Evolutionary conservation across 2,888 invertebrate genomes (phyloP).

Genomic region (Leucoma salicis): DNA sequence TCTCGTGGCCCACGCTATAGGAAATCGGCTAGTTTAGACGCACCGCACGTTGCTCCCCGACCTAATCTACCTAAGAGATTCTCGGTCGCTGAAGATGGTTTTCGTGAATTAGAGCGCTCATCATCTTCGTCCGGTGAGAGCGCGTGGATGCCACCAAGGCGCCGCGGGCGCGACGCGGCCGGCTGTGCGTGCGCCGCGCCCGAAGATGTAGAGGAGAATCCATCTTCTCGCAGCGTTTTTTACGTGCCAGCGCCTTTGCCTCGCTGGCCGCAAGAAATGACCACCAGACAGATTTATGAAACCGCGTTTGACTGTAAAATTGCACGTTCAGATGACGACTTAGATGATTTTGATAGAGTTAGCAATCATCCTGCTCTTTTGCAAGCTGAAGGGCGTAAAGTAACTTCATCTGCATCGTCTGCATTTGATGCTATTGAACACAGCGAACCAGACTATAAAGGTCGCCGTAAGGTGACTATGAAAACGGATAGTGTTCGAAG

Average conservation of each 20-base stretch:
- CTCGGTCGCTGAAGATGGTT: slow-evolving; percentile 87
- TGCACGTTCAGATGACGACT: slow-evolving; percentile 89
- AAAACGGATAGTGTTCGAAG: slow-evolving; percentile 80
- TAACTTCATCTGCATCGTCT: slow-evolving; percentile 75
- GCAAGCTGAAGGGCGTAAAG: slow-evolving; percentile 77
- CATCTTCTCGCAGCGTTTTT: slow-evolving; percentile 85
- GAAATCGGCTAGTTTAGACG: slow-evolving; percentile 88
- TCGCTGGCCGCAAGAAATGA: slow-evolving; percentile 84
- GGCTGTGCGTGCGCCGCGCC: slow-evolving; percentile 88
- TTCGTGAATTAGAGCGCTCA: slow-evolving; percentile 79
- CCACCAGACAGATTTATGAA: slow-evolving; percentile 90
- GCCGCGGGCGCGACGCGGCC: slow-evolving; percentile 84
- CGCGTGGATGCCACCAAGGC: slow-evolving; percentile 88
- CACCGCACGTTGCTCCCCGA: slow-evolving; percentile 85
- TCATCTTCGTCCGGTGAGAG: slow-evolving; percentile 82
- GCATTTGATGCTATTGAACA: slow-evolving; percentile 77
- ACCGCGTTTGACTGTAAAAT: slow-evolving; percentile 95
- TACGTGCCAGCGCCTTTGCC: slow-evolving; percentile 86
- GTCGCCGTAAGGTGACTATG: slow-evolving; percentile 81
- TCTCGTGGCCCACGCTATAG: slow-evolving; percentile 83
- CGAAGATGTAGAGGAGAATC: slow-evolving; percentile 85
- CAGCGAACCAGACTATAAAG: slow-evolving; percentile 76
- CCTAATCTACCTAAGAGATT: slow-evolving; percentile 85
- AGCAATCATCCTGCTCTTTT: slow-evolving; percentile 90
- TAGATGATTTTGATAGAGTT: slow-evolving; percentile 91